phyloP scores from a whole-genome alignment of 2,113 vertebrate genomes.

The Accipiter virgatus region DNA sequence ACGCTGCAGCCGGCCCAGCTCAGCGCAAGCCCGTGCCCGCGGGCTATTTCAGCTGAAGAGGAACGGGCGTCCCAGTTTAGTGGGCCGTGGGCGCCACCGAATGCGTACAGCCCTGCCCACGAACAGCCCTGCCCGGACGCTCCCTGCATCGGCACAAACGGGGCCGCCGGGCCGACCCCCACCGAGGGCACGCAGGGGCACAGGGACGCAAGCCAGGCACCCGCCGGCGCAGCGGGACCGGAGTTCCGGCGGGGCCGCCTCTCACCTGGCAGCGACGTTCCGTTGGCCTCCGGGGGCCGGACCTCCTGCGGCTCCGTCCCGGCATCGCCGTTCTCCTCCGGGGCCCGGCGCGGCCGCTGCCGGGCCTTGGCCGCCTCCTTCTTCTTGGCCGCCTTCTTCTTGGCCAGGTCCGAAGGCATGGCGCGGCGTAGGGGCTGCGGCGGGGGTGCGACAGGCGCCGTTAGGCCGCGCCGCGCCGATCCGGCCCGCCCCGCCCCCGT shows the following conservation, averaged over 20 bases:
- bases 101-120: neutral
- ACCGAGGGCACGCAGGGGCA: neutral
- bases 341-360: conserved; percentile 81
- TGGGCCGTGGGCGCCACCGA: too few relatives aligned
- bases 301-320: conserved; percentile 44
- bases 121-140: too few relatives aligned
- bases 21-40: neutral
- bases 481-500: neutral
- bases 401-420: conserved; percentile 95
- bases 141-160: neutral
- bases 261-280: conserved; percentile 78
- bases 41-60: rapidly evolving
- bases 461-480: neutral
- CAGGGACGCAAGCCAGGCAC: neutral
- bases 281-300: conserved; percentile 74
- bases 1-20: neutral
- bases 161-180: too few relatives aligned
- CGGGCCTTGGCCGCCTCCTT: conserved; percentile 94
- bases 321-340: conserved; percentile 76
- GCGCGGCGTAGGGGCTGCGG: neutral
- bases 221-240: neutral
- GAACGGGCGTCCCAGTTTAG: rapidly evolving
- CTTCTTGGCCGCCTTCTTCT: conserved; percentile 97
- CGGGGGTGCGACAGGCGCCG: neutral
- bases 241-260: neutral